Percentiles rank a stretch among this genome's conserved stretches.
phyloP scores from a whole-genome alignment of 2,888 invertebrate species.

The Lepidocyrtinus sp. region DNA sequence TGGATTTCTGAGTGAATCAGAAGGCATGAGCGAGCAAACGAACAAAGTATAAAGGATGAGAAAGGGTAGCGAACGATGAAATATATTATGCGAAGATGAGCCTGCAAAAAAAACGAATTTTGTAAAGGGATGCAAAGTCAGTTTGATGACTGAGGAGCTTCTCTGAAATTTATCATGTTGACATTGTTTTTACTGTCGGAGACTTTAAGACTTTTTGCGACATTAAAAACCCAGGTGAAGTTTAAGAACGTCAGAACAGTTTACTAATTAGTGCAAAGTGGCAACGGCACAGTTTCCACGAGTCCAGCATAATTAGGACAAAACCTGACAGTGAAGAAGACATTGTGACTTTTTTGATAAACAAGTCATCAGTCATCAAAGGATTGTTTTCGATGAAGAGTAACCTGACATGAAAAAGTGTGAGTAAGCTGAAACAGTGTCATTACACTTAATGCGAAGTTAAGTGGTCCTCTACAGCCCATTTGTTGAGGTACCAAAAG shows the following conservation, averaged over 20 bases:
- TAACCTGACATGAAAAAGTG: background rate
- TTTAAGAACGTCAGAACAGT: too few relatives aligned
- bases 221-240: too few relatives aligned
- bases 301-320: too few relatives aligned
- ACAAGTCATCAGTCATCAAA: too few relatives aligned
- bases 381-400: background rate
- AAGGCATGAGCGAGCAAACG: conserved; percentile 2
- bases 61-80: conserved; percentile 36
- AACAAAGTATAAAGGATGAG: background rate
- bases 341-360: too few relatives aligned
- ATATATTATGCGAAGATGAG: conserved; percentile 6
- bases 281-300: too few relatives aligned
- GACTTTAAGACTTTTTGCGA: too few relatives aligned
- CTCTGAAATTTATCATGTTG: too few relatives aligned
- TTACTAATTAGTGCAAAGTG: too few relatives aligned
- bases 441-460: background rate
- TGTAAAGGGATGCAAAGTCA: too few relatives aligned
- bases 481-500: background rate
- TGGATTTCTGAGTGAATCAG: background rate
- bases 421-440: background rate
- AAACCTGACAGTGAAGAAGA: too few relatives aligned
- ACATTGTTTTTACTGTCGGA: too few relatives aligned
- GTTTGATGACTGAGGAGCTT: background rate
- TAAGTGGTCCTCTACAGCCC: background rate
- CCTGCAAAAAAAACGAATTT: background rate